These are phyloP conservation scores for Ridgeia piscesae DNA, from an alignment of 1,140 invertebrate species.

Conservation along the genomic window DNA sequence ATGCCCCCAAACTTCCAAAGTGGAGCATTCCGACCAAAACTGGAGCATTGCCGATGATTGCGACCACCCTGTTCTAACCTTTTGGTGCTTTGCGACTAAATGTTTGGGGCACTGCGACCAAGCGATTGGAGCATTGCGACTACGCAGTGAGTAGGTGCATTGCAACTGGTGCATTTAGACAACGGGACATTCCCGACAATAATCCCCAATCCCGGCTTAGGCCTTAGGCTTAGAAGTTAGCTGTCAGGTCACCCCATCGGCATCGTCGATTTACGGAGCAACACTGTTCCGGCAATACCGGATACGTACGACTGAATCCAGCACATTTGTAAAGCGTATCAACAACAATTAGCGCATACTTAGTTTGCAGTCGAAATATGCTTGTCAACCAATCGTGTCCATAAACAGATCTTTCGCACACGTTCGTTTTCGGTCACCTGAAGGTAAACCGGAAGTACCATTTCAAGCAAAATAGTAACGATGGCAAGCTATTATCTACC, in stretches of 20 bases:
- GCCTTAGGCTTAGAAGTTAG: too few species aligned
- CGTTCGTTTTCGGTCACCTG: not conserved
- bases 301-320: not conserved
- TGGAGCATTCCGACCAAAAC: too few species aligned
- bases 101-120: too few species aligned
- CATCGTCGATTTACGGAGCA: not conserved
- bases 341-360: not conserved
- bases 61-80: too few species aligned
- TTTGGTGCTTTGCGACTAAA: too few species aligned
- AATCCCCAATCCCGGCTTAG: not conserved
- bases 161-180: too few species aligned
- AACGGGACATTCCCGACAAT: too few species aligned
- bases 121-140: too few species aligned
- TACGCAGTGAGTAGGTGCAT: too few species aligned
- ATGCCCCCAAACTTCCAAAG: too few species aligned
- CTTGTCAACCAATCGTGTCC: not conserved
- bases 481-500: not conserved
- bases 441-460: not conserved
- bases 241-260: too few species aligned
- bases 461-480: not conserved
- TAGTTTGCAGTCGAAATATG: not conserved
- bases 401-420: not conserved
- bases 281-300: not conserved
- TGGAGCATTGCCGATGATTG: too few species aligned
- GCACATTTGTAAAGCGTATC: not conserved